Evolutionary conservation across 2,888 invertebrate species (phyloP).

Genomic region (Aphodius granarius): DNA sequence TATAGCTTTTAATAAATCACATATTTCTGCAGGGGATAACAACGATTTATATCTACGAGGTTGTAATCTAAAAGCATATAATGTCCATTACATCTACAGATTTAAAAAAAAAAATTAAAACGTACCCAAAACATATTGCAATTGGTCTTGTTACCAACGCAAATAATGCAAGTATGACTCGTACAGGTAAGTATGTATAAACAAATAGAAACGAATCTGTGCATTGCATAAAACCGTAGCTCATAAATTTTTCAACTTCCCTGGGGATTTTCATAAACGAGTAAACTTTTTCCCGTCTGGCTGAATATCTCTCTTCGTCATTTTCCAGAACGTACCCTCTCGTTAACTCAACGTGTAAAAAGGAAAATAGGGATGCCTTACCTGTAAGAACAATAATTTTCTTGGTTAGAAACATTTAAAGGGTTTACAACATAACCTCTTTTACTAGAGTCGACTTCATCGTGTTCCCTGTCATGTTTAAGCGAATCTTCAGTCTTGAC

Average conservation of each 20-base stretch:
- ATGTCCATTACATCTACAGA: neutral
- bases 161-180: conserved; percentile 87
- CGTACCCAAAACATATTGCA: conserved; percentile 73
- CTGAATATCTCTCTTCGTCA: conserved; percentile 93
- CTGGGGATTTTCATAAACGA: conserved; percentile 95
- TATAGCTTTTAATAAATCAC: conserved; percentile 93
- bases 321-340: conserved; percentile 92
- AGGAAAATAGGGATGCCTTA: conserved; percentile 60
- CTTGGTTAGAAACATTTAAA: conserved; percentile 7
- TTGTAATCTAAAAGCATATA: conserved; percentile 37
- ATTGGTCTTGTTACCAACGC: conserved; percentile 75
- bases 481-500: conserved; percentile 50
- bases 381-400: conserved; percentile 40
- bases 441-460: conserved; percentile 42
- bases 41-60: conserved; percentile 59
- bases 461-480: conserved; percentile 38
- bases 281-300: conserved; percentile 93
- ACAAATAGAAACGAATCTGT: conserved; percentile 97
- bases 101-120: conserved; percentile 13
- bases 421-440: conserved; percentile 35
- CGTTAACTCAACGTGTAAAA: conserved; percentile 84
- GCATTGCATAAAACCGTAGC: conserved; percentile 93
- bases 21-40: conserved; percentile 87
- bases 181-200: conserved; percentile 94
- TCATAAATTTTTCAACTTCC: conserved; percentile 90